These are phyloP conservation scores for Amblyornis subalaris DNA, from an alignment of 2,113 vertebrate species.

Conservation along the genomic window DNA sequence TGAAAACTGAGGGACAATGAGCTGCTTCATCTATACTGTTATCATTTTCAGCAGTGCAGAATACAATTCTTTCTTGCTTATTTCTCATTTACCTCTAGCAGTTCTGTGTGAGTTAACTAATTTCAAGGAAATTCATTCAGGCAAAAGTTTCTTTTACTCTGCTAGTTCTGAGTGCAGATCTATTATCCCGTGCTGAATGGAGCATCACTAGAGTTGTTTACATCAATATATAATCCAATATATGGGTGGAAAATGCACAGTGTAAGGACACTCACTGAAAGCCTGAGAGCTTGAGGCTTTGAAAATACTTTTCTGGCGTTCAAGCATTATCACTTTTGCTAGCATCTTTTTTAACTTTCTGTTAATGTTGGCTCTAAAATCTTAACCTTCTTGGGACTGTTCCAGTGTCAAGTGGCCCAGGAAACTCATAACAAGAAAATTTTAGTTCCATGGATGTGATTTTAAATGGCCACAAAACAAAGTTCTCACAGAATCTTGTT, in stretches of 20 bases:
- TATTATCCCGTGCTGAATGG: not conserved
- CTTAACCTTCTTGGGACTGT: not conserved
- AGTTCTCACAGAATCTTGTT: not conserved
- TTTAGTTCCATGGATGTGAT: not conserved
- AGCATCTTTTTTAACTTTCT: not conserved
- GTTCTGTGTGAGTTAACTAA: not conserved
- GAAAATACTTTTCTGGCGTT: not conserved
- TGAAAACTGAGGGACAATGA: not conserved
- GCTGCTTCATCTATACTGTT: not conserved
- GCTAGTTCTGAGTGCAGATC: not conserved
- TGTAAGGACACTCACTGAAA: not conserved
- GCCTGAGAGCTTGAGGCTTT: not conserved
- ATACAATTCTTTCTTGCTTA: not conserved
- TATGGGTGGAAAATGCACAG: not conserved
- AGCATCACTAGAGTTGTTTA: not conserved
- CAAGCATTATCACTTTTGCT: not conserved
- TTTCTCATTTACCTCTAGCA: not conserved
- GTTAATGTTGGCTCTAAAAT: not conserved
- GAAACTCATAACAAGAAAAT: not conserved
- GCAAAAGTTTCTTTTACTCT: not conserved
- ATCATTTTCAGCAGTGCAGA: not conserved
- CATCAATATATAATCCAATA: not conserved
- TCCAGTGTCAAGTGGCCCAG: not conserved
- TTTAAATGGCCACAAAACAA: not conserved
- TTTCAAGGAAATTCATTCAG: not conserved